Evolutionary conservation across 2,888 invertebrate genomes (phyloP), one percentile per base, ranked within the genome.

Genomic region (Eristalinus sepulchralis): DNA sequence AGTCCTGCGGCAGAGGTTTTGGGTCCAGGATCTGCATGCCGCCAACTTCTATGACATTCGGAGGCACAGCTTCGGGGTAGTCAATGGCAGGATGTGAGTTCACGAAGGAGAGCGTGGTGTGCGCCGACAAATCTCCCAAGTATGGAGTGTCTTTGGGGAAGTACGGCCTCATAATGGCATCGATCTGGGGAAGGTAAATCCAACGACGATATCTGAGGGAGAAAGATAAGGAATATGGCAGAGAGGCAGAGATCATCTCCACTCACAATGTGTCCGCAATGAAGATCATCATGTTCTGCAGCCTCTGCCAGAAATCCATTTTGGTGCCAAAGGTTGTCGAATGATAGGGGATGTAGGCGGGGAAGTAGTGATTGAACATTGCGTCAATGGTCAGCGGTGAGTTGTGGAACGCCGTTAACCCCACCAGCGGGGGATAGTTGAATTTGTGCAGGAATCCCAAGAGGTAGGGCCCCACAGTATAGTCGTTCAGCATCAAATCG

Each of bases 41-140:
- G 10, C 91, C 92, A 3, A 93, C 89, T 88, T 91, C 90, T 17
- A 93, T 89, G 0, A 92, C 88, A 87, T 91, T 91, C 1, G 91
- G 91, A 3, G 91, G 91, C 22, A 91, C 47, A 20, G 92, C 90
- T 34, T 91, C 90, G 1, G 90, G 88, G 86, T 90, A 91, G 36
- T 92, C 91, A 9, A 92, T 81, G 1, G 90, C 89, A 0, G 91
- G 89, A 88, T 92, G 89, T 0, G 90, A 90, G 77, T 92, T 93
- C 0, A 92, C 89, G 20, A 93, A 88, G 17, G 90, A 88, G 1
- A 93, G 9, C 22, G 89, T 84, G 3, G 89, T 87, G 0, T 79
- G 84, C 31, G 88, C 85, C 11, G 89, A 89, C 39, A 91, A 33
- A 11, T 90, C 88, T 0, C 88, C 78, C 0, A 89, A 27, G 8